These are phyloP conservation scores for Cheirogaleus medius DNA, from an alignment of 2,113 vertebrate species.

Conservation along the genomic window DNA sequence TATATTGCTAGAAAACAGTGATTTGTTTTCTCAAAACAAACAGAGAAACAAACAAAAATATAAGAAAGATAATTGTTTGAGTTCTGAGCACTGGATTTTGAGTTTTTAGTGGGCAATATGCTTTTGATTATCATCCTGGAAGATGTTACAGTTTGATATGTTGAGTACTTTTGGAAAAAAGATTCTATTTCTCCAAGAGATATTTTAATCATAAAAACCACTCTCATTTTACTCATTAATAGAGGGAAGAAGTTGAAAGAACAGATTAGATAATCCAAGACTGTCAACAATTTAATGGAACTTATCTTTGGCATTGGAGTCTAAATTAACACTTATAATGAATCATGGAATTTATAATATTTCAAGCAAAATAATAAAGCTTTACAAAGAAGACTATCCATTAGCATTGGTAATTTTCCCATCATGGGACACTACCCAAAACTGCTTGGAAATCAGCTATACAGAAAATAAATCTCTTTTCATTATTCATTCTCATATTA, in stretches of 20 bases:
- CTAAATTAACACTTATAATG: neutral
- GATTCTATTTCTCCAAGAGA: conserved; percentile 1
- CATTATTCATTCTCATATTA: neutral
- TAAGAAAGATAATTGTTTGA: neutral
- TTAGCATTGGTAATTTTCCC: neutral
- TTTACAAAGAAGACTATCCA: neutral
- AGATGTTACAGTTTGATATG: neutral
- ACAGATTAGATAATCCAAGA: neutral
- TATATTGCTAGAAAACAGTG: neutral
- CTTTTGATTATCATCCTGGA: neutral
- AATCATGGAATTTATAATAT: conserved; percentile 21
- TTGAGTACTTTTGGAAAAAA: conserved; percentile 17
- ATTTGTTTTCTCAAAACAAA: neutral
- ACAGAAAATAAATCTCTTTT: neutral
- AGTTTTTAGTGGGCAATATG: neutral
- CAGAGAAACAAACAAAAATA: neutral
- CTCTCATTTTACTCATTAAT: neutral
- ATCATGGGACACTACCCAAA: neutral
- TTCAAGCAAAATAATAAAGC: conserved; percentile 23
- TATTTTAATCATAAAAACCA: neutral
- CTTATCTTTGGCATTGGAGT: neutral
- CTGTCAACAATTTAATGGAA: conserved; percentile 5
- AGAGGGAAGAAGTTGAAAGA: neutral
- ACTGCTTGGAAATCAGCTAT: conserved; percentile 31
- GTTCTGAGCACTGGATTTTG: neutral